Evolutionary conservation across 2,888 invertebrate species (phyloP).

Genomic region (Heteromurus nitidus): DNA sequence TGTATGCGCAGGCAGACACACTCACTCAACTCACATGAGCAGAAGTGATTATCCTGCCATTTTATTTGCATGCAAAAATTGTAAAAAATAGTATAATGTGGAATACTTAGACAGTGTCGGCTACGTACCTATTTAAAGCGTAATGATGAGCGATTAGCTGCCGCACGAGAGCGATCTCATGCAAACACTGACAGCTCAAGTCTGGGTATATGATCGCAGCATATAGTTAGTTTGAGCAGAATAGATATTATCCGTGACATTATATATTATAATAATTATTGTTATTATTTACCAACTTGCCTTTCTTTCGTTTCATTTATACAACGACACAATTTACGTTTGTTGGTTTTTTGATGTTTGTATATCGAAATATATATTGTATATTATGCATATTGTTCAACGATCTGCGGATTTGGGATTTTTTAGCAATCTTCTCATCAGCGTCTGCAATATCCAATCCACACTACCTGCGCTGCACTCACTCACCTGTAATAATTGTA

Average conservation of each 20-base stretch:
- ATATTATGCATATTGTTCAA: no score
- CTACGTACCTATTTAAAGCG: slow-evolving; percentile 3
- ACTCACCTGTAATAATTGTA: background rate
- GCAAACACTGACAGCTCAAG: background rate
- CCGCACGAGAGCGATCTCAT: slow-evolving; percentile 6
- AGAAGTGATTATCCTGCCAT: background rate
- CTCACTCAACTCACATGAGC: no score
- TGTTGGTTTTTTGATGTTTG: no score
- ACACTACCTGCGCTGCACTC: no score
- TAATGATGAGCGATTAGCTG: background rate
- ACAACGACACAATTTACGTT: no score
- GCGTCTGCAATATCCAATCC: no score
- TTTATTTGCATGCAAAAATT: background rate
- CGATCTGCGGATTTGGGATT: no score
- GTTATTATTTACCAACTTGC: slow-evolving; percentile 8
- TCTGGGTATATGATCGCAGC: background rate
- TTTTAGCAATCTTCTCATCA: no score
- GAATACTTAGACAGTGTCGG: background rate
- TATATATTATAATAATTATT: slow-evolving; percentile 13
- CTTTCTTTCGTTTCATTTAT: background rate
- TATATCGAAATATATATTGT: no score
- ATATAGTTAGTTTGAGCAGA: background rate
- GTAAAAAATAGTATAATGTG: background rate
- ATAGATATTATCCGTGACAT: slow-evolving; percentile 16
- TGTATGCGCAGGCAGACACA: background rate